Percentiles rank a stretch among this genome's conserved stretches.
These are phyloP conservation scores for Tenthredo amoena DNA, from an alignment of 2,888 invertebrate genomes.

Conservation along the genomic window DNA sequence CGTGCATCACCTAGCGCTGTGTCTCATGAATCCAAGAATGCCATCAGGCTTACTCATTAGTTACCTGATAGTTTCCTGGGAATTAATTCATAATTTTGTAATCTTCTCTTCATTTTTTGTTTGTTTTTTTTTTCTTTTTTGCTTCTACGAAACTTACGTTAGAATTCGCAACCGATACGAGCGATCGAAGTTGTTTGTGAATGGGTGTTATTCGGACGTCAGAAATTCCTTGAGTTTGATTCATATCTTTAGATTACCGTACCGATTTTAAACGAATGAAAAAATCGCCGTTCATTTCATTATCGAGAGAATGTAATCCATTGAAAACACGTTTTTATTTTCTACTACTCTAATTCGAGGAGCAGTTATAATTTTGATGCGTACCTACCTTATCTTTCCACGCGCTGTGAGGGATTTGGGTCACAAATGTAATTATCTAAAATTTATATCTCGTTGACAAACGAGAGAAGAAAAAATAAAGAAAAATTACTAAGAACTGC, in stretches of 20 bases:
- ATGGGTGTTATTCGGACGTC: not conserved
- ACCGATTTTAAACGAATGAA: not conserved
- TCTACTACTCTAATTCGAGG: not conserved
- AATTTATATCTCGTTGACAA: not conserved
- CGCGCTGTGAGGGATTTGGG: conserved; percentile 16
- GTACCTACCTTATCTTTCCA: conserved; percentile 25
- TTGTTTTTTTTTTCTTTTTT: not conserved
- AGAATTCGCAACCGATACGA: not conserved
- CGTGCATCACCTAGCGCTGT: conserved; percentile 24
- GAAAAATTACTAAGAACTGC: not conserved
- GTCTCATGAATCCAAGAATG: conserved; percentile 4
- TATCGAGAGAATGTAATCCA: not conserved
- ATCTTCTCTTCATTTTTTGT: not conserved
- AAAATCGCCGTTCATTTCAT: not conserved
- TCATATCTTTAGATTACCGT: not conserved
- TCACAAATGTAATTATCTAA: not conserved
- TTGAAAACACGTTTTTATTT: not conserved
- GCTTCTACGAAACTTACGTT: not conserved
- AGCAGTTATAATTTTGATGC: not conserved
- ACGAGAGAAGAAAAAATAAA: not conserved
- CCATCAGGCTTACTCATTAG: conserved; percentile 25
- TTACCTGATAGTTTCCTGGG: not conserved
- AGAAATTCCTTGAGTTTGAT: not conserved
- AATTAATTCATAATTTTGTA: conserved; percentile 15
- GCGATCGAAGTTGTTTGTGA: not conserved